phyloP scores from a whole-genome alignment of 2,797 vertebrate species.

The Bovichtus diacanthus region DNA sequence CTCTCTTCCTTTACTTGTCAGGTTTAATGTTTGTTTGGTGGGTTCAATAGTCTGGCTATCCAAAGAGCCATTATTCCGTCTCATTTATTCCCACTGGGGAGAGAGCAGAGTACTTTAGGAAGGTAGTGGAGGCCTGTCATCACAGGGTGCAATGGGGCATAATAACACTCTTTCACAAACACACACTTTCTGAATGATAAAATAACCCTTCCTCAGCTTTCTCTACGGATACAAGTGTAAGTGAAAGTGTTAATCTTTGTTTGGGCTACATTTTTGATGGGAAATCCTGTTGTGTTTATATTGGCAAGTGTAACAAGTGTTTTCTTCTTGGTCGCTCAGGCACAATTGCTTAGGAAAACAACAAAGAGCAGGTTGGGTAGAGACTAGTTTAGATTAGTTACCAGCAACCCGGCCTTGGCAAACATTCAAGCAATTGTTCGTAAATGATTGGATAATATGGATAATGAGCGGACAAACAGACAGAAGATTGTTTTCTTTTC shows the following conservation, averaged over 20 bases:
- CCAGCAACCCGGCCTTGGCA: neutral
- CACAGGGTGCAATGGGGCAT: conserved; percentile 62
- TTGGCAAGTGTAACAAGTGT: neutral
- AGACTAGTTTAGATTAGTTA: conserved; percentile 2
- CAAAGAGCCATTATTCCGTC: conserved; percentile 74
- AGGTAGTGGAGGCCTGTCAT: conserved; percentile 64
- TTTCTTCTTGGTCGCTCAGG: neutral
- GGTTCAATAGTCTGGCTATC: conserved; percentile 48
- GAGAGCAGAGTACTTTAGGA: conserved; percentile 56
- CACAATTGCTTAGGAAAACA: neutral
- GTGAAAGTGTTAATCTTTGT: neutral
- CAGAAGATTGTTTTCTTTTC: neutral
- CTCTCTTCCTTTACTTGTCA: conserved; percentile 54
- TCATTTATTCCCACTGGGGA: conserved; percentile 65
- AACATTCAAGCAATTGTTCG: neutral
- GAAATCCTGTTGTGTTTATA: conserved; percentile 4
- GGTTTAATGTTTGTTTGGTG: conserved; percentile 55
- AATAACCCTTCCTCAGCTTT: conserved; percentile 28
- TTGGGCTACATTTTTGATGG: neutral
- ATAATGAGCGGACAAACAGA: conserved; percentile 11
- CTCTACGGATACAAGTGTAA: neutral
- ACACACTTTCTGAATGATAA: conserved; percentile 44
- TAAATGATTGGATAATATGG: neutral
- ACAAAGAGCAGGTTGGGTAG: neutral
- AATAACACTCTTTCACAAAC: conserved; percentile 55